A percentile compares a stretch with the other conserved stretches of the same genome.
Evolutionary conservation across 2,113 vertebrate genomes (phyloP).

Genomic region (Entelurus aequoreus): DNA sequence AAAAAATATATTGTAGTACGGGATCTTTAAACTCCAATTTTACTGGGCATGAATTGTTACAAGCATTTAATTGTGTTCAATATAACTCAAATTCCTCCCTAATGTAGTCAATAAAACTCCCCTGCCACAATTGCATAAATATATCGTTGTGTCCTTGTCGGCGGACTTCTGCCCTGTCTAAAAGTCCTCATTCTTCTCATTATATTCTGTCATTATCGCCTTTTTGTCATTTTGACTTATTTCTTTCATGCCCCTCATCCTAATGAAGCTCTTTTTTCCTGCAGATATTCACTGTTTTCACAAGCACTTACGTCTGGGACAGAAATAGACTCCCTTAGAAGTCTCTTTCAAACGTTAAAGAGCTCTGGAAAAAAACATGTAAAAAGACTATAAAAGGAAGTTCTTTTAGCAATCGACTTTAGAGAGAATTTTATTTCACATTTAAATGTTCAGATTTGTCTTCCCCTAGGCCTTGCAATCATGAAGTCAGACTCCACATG

Average conservation of each 20-base stretch:
- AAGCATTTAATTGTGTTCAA: too few species aligned
- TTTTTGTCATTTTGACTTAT: conserved; percentile 8
- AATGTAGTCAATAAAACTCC: too few species aligned
- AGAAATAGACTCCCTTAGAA: conserved; percentile 20
- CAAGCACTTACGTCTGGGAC: conserved; percentile 40
- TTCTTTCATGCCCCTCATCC: conserved; percentile 12
- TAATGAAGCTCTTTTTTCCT: conserved; percentile 34
- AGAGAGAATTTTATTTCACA: background rate
- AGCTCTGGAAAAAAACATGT: conserved; percentile 2
- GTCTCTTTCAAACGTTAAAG: conserved; percentile 43
- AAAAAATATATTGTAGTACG: too few species aligned
- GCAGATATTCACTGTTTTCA: conserved; percentile 30
- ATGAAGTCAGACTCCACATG: too few species aligned
- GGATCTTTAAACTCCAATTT: too few species aligned
- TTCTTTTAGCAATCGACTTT: background rate
- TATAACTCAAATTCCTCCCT: too few species aligned
- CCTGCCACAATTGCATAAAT: background rate
- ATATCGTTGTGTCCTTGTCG: background rate
- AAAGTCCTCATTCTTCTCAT: conserved; percentile 7
- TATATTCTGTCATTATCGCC: background rate
- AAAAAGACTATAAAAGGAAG: background rate
- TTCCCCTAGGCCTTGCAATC: too few species aligned
- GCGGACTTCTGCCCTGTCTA: conserved; percentile 2
- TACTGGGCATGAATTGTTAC: too few species aligned
- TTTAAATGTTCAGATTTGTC: background rate